Evolutionary conservation across 2,888 invertebrate species (phyloP).

Genomic region (Ectobius pallidus): DNA sequence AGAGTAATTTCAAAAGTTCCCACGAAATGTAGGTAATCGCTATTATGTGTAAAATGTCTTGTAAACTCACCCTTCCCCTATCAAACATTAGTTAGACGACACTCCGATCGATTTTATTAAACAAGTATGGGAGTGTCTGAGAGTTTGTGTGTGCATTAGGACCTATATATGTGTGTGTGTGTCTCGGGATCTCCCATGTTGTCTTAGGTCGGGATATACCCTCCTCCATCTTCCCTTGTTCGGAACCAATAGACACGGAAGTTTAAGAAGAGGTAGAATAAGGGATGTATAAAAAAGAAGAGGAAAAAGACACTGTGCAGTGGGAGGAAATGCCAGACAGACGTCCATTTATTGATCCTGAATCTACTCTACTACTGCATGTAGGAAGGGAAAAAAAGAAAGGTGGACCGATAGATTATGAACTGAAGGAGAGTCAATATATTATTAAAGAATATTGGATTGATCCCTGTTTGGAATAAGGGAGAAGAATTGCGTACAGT

Average conservation of each 20-base stretch:
- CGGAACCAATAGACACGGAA: slow-evolving; percentile 6
- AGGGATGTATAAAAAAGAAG: too few species aligned
- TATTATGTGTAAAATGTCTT: too few species aligned
- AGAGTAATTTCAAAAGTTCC: too few species aligned
- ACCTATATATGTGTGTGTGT: too few species aligned
- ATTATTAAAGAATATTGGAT: slow-evolving; percentile 40
- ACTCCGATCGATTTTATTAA: too few species aligned
- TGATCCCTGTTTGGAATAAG: slow-evolving; percentile 18
- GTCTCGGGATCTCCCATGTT: slow-evolving; percentile 1
- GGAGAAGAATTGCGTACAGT: slow-evolving; percentile 7
- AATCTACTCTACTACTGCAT: neutral
- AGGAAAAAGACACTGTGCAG: neutral
- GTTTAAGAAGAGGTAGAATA: neutral
- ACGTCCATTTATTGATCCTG: slow-evolving; percentile 12
- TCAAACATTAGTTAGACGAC: too few species aligned
- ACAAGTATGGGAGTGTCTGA: too few species aligned
- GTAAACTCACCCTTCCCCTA: too few species aligned
- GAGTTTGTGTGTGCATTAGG: too few species aligned
- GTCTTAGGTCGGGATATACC: neutral
- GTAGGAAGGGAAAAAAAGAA: slow-evolving; percentile 6
- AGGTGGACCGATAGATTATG: slow-evolving; percentile 21
- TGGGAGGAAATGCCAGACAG: slow-evolving; percentile 13
- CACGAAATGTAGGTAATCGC: too few species aligned
- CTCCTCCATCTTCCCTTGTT: neutral
- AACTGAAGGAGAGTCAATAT: slow-evolving; percentile 34